Conservation (phyloP, 2,113 vertebrate species). For the Dermatemys mawii region DNA sequence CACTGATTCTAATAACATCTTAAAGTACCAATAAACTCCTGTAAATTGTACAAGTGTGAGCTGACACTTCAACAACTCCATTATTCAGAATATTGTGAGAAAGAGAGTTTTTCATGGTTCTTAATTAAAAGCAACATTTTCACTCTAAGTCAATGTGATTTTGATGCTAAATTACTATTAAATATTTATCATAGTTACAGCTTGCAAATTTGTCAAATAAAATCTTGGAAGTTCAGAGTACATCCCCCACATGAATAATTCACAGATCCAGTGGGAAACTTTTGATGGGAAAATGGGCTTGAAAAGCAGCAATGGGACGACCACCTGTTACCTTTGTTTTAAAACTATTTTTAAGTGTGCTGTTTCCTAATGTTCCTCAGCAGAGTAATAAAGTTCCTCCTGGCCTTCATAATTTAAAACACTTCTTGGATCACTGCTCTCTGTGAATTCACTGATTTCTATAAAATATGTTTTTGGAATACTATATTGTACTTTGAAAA, state of each 20-base stretch:
- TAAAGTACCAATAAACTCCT: neutral
- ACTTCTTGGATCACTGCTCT: neutral
- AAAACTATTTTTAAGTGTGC: neutral
- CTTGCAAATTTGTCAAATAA: neutral
- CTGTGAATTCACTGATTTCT: neutral
- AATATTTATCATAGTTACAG: neutral
- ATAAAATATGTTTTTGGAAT: neutral
- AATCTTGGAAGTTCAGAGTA: neutral
- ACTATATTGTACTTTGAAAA: neutral
- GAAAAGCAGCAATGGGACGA: neutral
- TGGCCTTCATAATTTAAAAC: neutral
- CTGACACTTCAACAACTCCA: neutral
- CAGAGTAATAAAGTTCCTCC: neutral
- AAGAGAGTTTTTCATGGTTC: slow-evolving; percentile 25
- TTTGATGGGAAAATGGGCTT: neutral
- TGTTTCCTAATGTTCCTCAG: neutral
- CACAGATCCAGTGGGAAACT: neutral
- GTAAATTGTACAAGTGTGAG: neutral
- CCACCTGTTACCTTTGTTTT: neutral
- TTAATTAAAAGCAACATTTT: neutral
- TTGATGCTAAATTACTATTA: neutral
- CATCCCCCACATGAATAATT: neutral
- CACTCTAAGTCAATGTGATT: neutral
- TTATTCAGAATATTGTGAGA: neutral
- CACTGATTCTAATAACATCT: neutral